Evolutionary conservation across 2,797 vertebrate genomes (phyloP), one percentile per base, ranked within the genome.

Genomic region (Helostoma temminkii): DNA sequence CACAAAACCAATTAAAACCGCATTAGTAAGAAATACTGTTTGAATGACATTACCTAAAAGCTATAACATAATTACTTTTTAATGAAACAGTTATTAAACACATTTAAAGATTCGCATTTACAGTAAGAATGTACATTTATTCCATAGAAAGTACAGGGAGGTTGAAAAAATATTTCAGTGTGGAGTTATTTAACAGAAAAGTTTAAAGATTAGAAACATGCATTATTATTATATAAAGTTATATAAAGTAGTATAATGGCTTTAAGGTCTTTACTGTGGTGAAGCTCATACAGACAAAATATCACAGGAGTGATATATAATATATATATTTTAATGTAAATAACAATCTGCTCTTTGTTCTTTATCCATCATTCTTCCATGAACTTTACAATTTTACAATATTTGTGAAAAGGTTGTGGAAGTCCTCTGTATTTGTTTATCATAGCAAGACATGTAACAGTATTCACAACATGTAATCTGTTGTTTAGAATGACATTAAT

Each of bases 361-460:
- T 80, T 70, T 49, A 47, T 85, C 41, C 46, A 64, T 54, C 11
- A 52, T 67, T 76, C 49, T 67, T 78, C 53, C 62, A 74, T 79
- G 73, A 84, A 84, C 77, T 78, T 78, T 62, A 22, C 22, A 36
- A 11, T 56, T 75, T 48, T 70, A 24, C 28, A 76, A 50, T 49
- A 15, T 71, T 43, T 66, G 43, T 59, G 62, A 48, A 21, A 66
- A 48, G 58, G 53, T 63, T 63, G 73, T 83, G 64, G 76, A 76
- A 78, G 70, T 77, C 21, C 71, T 70, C 66, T 68, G 60, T 82
- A 80, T 75, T 71, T 74, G 63, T 84, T 54, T 80, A 77, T 78
- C 54, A 77, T 66, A 79, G 60, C 78, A 66, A 84, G 48, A 73
- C 49, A 59, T 89, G 65, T 84, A 64, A 62, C 66, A 82, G 53